A percentile compares a stretch with the other conserved stretches of the same genome.
Evolutionary conservation across 23 tunicate species (phyloP).

Genomic region (Clavelina lepadiformis): DNA sequence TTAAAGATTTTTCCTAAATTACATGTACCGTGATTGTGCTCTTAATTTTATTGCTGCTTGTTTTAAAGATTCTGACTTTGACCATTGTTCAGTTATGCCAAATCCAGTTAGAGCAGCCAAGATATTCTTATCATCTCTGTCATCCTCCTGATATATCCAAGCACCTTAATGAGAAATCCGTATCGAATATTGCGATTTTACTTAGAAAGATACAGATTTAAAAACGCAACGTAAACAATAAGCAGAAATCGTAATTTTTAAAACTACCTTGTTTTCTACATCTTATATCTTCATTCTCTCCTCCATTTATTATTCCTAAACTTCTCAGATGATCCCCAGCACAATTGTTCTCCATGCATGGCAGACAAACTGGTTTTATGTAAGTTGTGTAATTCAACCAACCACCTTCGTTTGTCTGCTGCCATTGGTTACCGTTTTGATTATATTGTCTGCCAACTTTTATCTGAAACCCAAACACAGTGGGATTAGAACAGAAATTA

Average conservation of each 20-base stretch:
- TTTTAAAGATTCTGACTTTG: conserved; percentile 4
- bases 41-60: conserved; percentile 27
- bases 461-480: conserved; percentile 8
- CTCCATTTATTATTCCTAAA: conserved; percentile 15
- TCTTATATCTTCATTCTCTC: conserved; percentile 28
- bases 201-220: too few species aligned
- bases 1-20: too few species aligned
- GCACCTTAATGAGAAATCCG: neutral
- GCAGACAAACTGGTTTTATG: conserved; percentile 57
- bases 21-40: neutral
- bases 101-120: conserved; percentile 43
- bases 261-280: conserved; percentile 48
- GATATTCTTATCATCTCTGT: neutral
- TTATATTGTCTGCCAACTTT: neutral
- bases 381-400: conserved; percentile 11
- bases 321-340: conserved; percentile 11
- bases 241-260: too few species aligned
- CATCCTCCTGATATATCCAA: too few species aligned
- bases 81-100: conserved; percentile 18
- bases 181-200: too few species aligned
- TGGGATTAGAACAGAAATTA: too few species aligned
- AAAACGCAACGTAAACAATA: too few species aligned
- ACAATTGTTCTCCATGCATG: conserved; percentile 48
- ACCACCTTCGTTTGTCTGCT: neutral
- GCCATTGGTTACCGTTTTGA: conserved; percentile 5